These are phyloP conservation scores for Myotis brandtii DNA, from an alignment of 2,113 vertebrate genomes.

Conservation along the genomic window DNA sequence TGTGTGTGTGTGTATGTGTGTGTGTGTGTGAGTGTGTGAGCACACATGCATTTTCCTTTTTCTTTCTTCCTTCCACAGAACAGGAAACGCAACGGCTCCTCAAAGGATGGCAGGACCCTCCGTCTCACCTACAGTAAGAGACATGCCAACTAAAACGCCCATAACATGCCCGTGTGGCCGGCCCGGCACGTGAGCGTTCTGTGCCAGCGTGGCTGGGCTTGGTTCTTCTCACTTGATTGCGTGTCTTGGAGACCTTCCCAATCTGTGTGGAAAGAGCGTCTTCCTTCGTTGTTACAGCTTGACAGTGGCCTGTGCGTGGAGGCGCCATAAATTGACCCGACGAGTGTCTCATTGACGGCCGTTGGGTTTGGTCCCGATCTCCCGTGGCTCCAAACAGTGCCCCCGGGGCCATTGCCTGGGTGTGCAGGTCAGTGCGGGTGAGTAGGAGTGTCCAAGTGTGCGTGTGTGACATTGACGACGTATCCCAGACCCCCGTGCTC, in stretches of 20 bases:
- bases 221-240: background rate
- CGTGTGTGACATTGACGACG: background rate
- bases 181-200: background rate
- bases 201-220: background rate
- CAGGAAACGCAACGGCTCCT: background rate
- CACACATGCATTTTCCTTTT: background rate
- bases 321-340: background rate
- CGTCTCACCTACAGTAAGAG: background rate
- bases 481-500: background rate
- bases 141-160: background rate
- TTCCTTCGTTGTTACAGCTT: slow-evolving; percentile 52
- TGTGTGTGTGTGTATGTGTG: background rate
- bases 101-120: background rate
- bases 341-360: background rate
- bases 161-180: background rate
- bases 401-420: background rate
- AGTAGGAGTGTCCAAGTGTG: background rate
- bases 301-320: slow-evolving; percentile 26
- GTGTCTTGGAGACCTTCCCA: slow-evolving; percentile 37
- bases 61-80: background rate
- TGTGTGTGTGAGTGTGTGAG: background rate
- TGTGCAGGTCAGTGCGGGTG: background rate
- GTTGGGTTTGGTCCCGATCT: background rate
- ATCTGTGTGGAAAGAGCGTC: background rate
- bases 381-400: background rate